Evolutionary conservation across 2,113 vertebrate species (phyloP).

Genomic region (Nanorana parkeri): DNA sequence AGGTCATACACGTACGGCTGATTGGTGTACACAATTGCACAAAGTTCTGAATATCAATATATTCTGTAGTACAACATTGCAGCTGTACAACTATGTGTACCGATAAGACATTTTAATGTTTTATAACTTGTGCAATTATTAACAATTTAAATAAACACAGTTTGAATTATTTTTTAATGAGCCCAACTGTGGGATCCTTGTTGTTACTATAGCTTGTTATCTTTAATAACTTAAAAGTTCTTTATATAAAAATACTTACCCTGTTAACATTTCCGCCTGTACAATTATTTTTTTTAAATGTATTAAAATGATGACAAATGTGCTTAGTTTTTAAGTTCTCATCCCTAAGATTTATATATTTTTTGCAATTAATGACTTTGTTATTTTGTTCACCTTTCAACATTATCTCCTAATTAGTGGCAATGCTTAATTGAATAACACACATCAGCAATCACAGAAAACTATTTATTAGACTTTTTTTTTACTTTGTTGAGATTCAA

Average conservation of each 20-base stretch:
- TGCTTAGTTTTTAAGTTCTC: background rate
- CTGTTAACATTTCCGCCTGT: too few species aligned
- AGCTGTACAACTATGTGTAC: background rate
- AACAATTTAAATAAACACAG: background rate
- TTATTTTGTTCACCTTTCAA: background rate
- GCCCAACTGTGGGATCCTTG: background rate
- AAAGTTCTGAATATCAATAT: too few species aligned
- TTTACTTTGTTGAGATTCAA: constrained; percentile 6
- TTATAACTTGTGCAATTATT: background rate
- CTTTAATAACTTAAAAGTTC: background rate
- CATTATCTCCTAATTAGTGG: constrained; percentile 28
- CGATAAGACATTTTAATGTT: background rate
- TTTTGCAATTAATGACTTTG: background rate
- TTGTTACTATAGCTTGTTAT: background rate
- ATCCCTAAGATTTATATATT: background rate
- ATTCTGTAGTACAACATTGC: too few species aligned
- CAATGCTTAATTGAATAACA: constrained; percentile 15
- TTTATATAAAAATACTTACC: background rate
- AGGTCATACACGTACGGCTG: too few species aligned
- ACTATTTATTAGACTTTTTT: constrained; percentile 8
- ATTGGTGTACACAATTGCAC: too few species aligned
- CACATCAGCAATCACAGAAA: constrained; percentile 7
- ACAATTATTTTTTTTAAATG: too few species aligned
- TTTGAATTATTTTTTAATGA: background rate
- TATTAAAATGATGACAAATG: too few species aligned